Percentiles rank a stretch among this genome's conserved stretches.
phyloP scores from a whole-genome alignment of 2,888 invertebrate genomes.

The Caradrina kadenii region DNA sequence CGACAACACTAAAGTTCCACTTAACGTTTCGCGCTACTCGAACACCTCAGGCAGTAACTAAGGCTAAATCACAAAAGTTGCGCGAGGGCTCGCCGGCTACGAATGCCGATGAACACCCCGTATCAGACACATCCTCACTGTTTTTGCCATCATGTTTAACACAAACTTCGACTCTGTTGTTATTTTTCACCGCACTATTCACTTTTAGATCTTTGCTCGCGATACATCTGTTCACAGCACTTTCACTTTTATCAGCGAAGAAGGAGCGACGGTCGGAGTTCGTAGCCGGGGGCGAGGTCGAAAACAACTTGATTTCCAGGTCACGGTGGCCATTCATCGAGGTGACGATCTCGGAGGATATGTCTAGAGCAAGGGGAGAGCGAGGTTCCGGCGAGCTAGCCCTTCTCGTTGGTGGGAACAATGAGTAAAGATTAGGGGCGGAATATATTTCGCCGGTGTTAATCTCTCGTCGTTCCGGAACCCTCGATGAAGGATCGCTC shows the following conservation, averaged over 20 bases:
- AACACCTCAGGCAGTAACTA: conserved; percentile 88
- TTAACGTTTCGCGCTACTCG: conserved; percentile 73
- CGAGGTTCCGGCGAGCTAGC: conserved; percentile 84
- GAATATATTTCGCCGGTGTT: conserved; percentile 81
- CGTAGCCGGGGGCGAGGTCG: conserved; percentile 90
- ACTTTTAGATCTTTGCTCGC: conserved; percentile 81
- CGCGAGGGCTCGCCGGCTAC: conserved; percentile 79
- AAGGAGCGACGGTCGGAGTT: conserved; percentile 86
- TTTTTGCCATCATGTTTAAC: conserved; percentile 79
- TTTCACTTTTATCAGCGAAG: conserved; percentile 88
- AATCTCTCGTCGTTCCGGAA: conserved; percentile 82
- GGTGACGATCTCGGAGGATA: conserved; percentile 94
- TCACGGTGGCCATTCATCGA: conserved; percentile 94
- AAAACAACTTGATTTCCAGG: conserved; percentile 94
- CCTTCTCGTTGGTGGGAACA: conserved; percentile 85
- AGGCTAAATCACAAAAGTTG: conserved; percentile 90
- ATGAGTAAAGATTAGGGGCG: conserved; percentile 86
- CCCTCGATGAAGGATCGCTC: conserved; percentile 91
- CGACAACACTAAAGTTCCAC: conserved; percentile 80
- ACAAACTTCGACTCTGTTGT: conserved; percentile 80
- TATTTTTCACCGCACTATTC: conserved; percentile 86
- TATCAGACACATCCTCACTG: conserved; percentile 82
- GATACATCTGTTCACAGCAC: conserved; percentile 86
- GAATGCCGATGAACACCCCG: conserved; percentile 79
- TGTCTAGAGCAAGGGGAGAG: conserved; percentile 91